These are phyloP conservation scores for Euglossa dilemma DNA, from an alignment of 1,140 invertebrate genomes.

Conservation along the genomic window DNA sequence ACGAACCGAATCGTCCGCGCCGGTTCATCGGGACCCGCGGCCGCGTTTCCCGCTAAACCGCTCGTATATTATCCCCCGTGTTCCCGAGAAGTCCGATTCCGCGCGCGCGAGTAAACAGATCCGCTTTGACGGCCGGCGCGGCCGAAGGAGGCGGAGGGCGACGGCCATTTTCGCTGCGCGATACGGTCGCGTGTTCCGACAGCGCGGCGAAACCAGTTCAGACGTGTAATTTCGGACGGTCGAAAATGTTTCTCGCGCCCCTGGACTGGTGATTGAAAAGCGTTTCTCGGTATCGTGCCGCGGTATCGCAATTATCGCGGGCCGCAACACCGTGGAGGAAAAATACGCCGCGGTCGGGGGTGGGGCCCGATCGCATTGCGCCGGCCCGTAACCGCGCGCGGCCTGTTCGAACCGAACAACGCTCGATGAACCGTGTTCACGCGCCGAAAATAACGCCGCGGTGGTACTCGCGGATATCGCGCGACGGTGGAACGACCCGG, in stretches of 20 bases:
- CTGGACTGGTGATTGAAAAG: slow-evolving; percentile 50
- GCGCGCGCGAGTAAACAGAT: slow-evolving; percentile 39
- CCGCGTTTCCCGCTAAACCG: slow-evolving; percentile 52
- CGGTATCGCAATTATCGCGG: slow-evolving; percentile 53
- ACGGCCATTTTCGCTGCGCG: slow-evolving; percentile 39
- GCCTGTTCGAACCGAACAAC: slow-evolving; percentile 34
- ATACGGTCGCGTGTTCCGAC: slow-evolving; percentile 29
- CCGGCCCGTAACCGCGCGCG: slow-evolving; percentile 24
- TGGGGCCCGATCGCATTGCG: neutral
- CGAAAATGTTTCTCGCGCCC: slow-evolving; percentile 47
- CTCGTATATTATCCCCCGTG: slow-evolving; percentile 54
- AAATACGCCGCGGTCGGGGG: slow-evolving; percentile 38
- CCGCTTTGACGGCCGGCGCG: slow-evolving; percentile 42
- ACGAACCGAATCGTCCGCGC: slow-evolving; percentile 39
- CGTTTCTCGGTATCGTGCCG: slow-evolving; percentile 49
- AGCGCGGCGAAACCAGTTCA: neutral
- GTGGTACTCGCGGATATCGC: slow-evolving; percentile 18
- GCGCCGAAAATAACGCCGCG: slow-evolving; percentile 31
- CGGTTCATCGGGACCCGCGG: slow-evolving; percentile 51
- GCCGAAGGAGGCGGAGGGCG: neutral
- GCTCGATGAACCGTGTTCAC: slow-evolving; percentile 28
- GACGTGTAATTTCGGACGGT: slow-evolving; percentile 53
- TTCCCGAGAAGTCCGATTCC: slow-evolving; percentile 51
- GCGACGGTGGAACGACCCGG: neutral
- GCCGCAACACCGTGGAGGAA: slow-evolving; percentile 1